A percentile compares a stretch with the other conserved stretches of the same genome.
Evolutionary conservation across 2,113 vertebrate genomes (phyloP).

Genomic region (Hystrix cristata): DNA sequence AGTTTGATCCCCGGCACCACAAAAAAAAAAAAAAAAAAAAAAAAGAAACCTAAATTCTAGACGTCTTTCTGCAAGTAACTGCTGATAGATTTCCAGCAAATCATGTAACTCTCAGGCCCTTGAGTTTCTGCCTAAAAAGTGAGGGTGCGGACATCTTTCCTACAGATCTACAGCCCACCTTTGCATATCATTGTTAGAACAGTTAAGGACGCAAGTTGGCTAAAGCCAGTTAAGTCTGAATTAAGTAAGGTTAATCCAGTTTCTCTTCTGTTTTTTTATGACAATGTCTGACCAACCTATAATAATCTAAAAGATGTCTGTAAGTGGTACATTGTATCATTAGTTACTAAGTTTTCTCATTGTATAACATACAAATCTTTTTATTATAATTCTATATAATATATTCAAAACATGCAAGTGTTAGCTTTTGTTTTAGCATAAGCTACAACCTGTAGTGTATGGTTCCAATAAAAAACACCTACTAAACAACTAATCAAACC

Average conservation of each 20-base stretch:
- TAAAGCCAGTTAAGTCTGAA: slow-evolving; percentile 3
- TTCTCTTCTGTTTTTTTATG: slow-evolving; percentile 22
- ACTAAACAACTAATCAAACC: slow-evolving; percentile 23
- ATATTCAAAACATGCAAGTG: slow-evolving; percentile 49
- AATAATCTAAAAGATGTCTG: slow-evolving; percentile 9
- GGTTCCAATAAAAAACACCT: slow-evolving; percentile 58
- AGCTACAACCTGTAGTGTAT: slow-evolving; percentile 39
- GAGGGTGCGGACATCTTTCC: not conserved
- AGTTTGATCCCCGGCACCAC: too few relatives aligned
- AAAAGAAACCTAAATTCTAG: slow-evolving; percentile 50
- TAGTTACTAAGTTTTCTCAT: slow-evolving; percentile 55
- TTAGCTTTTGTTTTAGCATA: slow-evolving; percentile 63
- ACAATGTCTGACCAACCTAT: slow-evolving; percentile 47
- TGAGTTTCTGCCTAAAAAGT: slow-evolving; percentile 24
- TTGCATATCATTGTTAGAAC: slow-evolving; percentile 48
- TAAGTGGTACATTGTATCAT: slow-evolving; percentile 19
- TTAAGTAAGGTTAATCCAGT: slow-evolving; percentile 43
- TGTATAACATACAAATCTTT: slow-evolving; percentile 55
- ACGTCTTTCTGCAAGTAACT: slow-evolving; percentile 26
- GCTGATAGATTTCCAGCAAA: slow-evolving; percentile 50
- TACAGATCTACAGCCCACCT: not conserved
- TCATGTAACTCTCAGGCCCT: not conserved
- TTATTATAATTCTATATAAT: slow-evolving; percentile 62
- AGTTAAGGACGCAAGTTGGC: not conserved
- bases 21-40: too few relatives aligned